Percentiles rank a stretch among this genome's conserved stretches.
Conservation (phyloP, 2,797 vertebrate species). For the Salarias fasciatus region DNA sequence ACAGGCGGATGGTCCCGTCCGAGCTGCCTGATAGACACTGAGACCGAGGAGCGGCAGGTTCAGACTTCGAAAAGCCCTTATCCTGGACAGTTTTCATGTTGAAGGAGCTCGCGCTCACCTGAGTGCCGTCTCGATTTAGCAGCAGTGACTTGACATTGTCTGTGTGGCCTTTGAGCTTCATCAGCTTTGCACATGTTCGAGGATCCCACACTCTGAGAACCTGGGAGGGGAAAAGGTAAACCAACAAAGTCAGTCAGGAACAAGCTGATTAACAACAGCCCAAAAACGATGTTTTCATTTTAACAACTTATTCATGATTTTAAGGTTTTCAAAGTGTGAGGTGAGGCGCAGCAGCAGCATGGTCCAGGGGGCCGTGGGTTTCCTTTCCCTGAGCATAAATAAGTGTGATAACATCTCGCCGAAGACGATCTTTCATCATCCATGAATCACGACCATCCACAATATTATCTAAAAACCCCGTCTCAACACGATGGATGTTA, state of each 20-base stretch:
- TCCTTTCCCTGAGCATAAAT: no score
- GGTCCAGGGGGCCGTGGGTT: no score
- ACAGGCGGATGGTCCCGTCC: conserved; percentile 96
- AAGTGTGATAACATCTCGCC: no score
- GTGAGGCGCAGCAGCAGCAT: no score
- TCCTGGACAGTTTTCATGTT: neutral
- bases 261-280: no score
- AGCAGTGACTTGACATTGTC: conserved; percentile 97
- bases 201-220: conserved; percentile 98
- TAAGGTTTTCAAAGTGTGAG: no score
- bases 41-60: conserved; percentile 4
- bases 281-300: no score
- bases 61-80: neutral
- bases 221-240: conserved; percentile 63
- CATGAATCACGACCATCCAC: no score
- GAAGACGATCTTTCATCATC: no score
- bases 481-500: no score
- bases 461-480: no score
- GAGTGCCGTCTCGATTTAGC: conserved; percentile 95
- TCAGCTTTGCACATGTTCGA: conserved; percentile 96
- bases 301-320: no score
- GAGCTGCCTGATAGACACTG: conserved; percentile 99
- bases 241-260: neutral
- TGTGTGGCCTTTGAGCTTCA: conserved; percentile 98
- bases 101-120: conserved; percentile 78